Base-by-base conservation (phyloP, 2,888 invertebrate species). In the Cecidostiba fungosa region DNA sequence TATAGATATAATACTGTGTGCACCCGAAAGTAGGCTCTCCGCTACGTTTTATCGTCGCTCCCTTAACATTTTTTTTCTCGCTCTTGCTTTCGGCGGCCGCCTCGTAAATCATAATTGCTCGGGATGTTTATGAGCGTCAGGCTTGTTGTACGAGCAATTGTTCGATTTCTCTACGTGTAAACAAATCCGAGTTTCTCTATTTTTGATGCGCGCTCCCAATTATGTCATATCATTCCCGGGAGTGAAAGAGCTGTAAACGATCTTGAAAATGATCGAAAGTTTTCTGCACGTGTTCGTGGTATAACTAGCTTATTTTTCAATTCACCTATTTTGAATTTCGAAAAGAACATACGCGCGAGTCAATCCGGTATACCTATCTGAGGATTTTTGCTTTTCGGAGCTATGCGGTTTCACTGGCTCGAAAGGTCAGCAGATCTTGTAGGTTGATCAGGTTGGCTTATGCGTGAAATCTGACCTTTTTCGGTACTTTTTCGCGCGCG, bases 1-100 rank as follows among this genome's bases (percentile, higher is more conserved):
- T n/a, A 59, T 23, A 50, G 50, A 59, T 59, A 59, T 59, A 59
- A 59, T 0, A 29, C 66, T 66, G 66, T 66, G 29, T 29, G 23
- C 23, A 59, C 54, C 69, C 78, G 69, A 47, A 78, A 78, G 78
- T 78, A 78, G 66, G 78, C 47, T 47, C 69, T n/a, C 29, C 47
- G 43, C n/a, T 19, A 66, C 12, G 29, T 78, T 66, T 69, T 69
- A 78, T 78, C 47, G 66, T 69, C 29, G 66, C 66, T 69, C 29
- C 43, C 47, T 69, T 66, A 26, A 29, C 59, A 16, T 66, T 12
- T 69, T 32, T 66, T 69, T 78, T 47, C 26, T 66, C 43, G 19
- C 66, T 69, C 47, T 78, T 47, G 36, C 12, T 66, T 47, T 29
- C 66, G 19, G 66, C 29, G 23, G 66, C 29, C 29, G 66, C 66